Percentiles rank a stretch among this genome's conserved stretches.
Evolutionary conservation across 2,888 invertebrate species (phyloP).

Genomic region (Fissipunctia ypsillon): DNA sequence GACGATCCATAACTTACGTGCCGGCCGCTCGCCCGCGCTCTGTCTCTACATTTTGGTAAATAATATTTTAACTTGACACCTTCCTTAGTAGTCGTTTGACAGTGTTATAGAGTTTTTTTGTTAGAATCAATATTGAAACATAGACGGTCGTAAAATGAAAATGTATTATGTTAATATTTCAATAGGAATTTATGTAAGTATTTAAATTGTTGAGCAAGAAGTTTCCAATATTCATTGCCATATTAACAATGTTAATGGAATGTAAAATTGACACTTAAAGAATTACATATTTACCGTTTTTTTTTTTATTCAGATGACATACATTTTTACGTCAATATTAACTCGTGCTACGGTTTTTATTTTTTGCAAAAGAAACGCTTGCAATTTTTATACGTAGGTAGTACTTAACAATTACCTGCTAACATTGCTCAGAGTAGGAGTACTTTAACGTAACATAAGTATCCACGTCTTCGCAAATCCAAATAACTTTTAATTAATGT

Average conservation of each 20-base stretch:
- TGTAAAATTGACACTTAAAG: slow-evolving; percentile 29
- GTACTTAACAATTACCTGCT: neutral
- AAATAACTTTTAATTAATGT: slow-evolving; percentile 17
- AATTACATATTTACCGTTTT: too few species aligned
- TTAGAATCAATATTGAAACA: slow-evolving; percentile 57
- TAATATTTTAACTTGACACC: slow-evolving; percentile 77
- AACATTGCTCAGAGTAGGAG: neutral
- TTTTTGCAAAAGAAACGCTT: too few species aligned
- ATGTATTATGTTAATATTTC: slow-evolving; percentile 48
- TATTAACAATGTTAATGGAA: slow-evolving; percentile 31
- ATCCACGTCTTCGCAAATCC: neutral
- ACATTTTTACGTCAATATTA: neutral
- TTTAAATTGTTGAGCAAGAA: slow-evolving; percentile 26
- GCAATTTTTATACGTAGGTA: neutral
- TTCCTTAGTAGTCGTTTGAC: slow-evolving; percentile 75
- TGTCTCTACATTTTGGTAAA: slow-evolving; percentile 64
- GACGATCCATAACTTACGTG: slow-evolving; percentile 81
- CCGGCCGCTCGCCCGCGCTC: slow-evolving; percentile 66
- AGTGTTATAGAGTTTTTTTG: slow-evolving; percentile 66
- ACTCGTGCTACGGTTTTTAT: too few species aligned
- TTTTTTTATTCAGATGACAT: neutral
- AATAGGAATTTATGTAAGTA: slow-evolving; percentile 32
- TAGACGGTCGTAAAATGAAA: slow-evolving; percentile 44
- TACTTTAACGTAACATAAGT: too few species aligned
- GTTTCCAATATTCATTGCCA: slow-evolving; percentile 12